A percentile compares a stretch with the other conserved stretches of the same genome.
These are phyloP conservation scores for Thelaira solivaga DNA, from an alignment of 2,888 invertebrate genomes.

Conservation along the genomic window DNA sequence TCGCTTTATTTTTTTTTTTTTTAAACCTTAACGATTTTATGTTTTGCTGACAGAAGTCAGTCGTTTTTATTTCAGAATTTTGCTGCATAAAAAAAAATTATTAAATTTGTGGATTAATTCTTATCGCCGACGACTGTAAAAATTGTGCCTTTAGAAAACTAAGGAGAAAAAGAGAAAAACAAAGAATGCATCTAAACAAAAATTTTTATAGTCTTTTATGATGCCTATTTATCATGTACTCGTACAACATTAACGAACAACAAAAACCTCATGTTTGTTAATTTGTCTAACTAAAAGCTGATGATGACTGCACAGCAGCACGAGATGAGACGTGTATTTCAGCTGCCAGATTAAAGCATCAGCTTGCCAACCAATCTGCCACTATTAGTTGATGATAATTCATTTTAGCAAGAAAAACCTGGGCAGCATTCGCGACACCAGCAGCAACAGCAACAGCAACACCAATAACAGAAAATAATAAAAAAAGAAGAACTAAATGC, in stretches of 20 bases:
- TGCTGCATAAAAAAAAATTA: no score
- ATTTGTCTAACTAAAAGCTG: constrained; percentile 54
- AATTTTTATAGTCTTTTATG: constrained; percentile 41
- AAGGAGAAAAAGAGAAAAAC: neutral
- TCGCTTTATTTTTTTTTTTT: no score
- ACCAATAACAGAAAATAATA: neutral
- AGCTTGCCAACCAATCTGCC: constrained; percentile 29
- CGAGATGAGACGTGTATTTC: neutral
- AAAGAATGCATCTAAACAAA: constrained; percentile 12
- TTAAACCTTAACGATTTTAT: no score
- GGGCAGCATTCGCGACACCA: constrained; percentile 36
- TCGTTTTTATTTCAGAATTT: no score
- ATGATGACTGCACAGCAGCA: constrained; percentile 16
- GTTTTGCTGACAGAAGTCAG: no score
- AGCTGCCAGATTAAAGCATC: constrained; percentile 3
- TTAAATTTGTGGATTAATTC: no score
- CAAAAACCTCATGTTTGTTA: constrained; percentile 43
- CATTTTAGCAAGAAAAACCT: constrained; percentile 55
- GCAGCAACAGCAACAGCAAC: constrained; percentile 3
- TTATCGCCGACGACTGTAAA: neutral
- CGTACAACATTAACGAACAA: constrained; percentile 28
- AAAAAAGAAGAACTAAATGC: constrained; percentile 15
- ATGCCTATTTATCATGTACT: constrained; percentile 45
- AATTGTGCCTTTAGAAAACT: constrained; percentile 1
- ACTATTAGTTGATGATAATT: constrained; percentile 55